A percentile compares a stretch with the other conserved stretches of the same genome.
Conservation (phyloP, 2,797 vertebrate genomes). For the Phaenicophaeus curvirostris region DNA sequence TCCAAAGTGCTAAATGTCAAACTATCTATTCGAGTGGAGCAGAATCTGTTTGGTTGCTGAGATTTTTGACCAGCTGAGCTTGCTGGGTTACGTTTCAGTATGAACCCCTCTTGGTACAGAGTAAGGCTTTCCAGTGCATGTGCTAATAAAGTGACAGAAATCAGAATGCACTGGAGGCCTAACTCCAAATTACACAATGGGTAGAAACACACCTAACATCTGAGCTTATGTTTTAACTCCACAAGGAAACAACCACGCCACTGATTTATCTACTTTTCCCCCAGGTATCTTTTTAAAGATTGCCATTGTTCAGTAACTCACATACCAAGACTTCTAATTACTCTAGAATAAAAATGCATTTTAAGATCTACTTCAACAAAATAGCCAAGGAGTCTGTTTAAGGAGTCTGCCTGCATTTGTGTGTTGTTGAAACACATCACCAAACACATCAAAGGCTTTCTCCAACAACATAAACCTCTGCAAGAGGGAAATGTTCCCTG, state of each 20-base stretch:
- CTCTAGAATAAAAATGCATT: slow-evolving; percentile 4
- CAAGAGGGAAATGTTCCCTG: background rate
- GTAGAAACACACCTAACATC: background rate
- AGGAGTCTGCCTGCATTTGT: background rate
- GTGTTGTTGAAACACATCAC: background rate
- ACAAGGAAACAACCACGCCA: background rate
- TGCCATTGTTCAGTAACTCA: background rate
- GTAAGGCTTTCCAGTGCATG: accelerated
- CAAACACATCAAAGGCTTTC: background rate
- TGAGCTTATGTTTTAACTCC: background rate
- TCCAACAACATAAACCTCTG: background rate
- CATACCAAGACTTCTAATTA: background rate
- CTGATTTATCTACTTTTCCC: background rate
- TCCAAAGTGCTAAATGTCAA: background rate
- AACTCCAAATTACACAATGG: background rate
- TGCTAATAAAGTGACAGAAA: background rate
- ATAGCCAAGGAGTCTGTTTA: background rate
- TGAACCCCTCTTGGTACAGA: background rate
- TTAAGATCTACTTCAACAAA: slow-evolving; percentile 20
- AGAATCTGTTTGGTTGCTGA: background rate
- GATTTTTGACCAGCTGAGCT: background rate
- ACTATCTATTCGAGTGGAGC: background rate
- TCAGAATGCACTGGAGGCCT: background rate
- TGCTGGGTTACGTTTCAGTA: background rate
- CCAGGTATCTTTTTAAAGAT: background rate